Percentiles rank a stretch among this genome's conserved stretches.
Evolutionary conservation across 2,797 vertebrate species (phyloP).

Genomic region (Triplophysa bombifrons): DNA sequence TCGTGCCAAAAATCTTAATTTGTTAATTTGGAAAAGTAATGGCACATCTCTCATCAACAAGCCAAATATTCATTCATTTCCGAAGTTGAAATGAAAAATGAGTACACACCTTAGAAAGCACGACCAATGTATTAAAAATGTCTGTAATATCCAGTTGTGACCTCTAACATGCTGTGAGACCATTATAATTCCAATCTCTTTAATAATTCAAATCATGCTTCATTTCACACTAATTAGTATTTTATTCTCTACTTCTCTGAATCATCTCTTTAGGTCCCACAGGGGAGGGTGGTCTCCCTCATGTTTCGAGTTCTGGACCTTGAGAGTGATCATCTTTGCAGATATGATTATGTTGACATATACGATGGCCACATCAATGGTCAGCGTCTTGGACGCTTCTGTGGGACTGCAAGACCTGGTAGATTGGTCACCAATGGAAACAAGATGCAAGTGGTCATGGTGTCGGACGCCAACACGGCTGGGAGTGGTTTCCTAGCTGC

Average conservation of each 20-base stretch:
- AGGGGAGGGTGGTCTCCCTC: conserved; percentile 83
- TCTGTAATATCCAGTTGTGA: neutral
- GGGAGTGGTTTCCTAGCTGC: conserved; percentile 85
- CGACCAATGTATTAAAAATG: neutral
- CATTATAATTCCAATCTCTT: neutral
- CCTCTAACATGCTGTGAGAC: neutral
- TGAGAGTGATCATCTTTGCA: conserved; percentile 81
- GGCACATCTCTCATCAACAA: neutral
- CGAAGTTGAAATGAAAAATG: neutral
- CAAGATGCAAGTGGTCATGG: conserved; percentile 87
- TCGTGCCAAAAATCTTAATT: neutral
- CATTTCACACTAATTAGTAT: neutral
- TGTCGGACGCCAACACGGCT: conserved; percentile 86
- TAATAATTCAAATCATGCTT: neutral
- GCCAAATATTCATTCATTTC: neutral
- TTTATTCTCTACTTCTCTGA: neutral
- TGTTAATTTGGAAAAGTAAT: neutral
- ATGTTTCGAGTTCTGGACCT: conserved; percentile 81
- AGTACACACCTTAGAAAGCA: neutral
- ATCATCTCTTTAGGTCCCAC: conserved; percentile 75
- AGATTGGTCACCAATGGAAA: conserved; percentile 82
- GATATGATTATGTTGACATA: conserved; percentile 84
- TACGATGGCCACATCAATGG: conserved; percentile 76
- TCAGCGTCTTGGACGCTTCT: conserved; percentile 85
- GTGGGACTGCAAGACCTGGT: conserved; percentile 79